A percentile compares a stretch with the other conserved stretches of the same genome.
phyloP scores from a whole-genome alignment of 2,797 vertebrate genomes.

The Danio jaintianensis region DNA sequence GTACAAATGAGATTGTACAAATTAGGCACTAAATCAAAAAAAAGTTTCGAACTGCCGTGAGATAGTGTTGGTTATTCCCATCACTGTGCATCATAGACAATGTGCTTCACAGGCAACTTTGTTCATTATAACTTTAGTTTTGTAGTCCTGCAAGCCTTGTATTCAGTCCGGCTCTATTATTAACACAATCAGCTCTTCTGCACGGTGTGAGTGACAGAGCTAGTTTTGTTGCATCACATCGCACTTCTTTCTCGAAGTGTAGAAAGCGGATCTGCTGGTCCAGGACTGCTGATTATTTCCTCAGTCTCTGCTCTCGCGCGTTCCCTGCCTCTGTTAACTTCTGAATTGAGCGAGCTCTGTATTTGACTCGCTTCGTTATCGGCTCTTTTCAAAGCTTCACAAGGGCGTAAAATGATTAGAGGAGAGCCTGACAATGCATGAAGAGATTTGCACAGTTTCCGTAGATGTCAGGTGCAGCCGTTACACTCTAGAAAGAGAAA shows the following conservation, averaged over 20 bases:
- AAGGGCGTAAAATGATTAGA: slow-evolving; percentile 80
- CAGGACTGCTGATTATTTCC: slow-evolving; percentile 32
- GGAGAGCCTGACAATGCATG: slow-evolving; percentile 79
- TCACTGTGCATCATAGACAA: too few relatives aligned
- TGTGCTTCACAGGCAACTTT: background rate
- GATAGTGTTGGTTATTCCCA: too few relatives aligned
- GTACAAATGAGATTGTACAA: too few relatives aligned
- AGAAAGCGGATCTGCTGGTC: slow-evolving; percentile 16
- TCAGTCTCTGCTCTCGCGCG: slow-evolving; percentile 41
- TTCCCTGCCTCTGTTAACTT: slow-evolving; percentile 69
- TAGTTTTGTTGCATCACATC: background rate
- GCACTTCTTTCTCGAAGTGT: background rate
- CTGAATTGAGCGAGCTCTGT: slow-evolving; percentile 65
- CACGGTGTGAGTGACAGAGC: background rate
- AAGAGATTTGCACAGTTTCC: slow-evolving; percentile 74
- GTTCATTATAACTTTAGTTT: background rate
- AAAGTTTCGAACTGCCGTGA: too few relatives aligned
- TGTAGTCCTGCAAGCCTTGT: background rate
- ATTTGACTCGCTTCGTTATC: slow-evolving; percentile 80
- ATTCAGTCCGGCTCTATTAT: background rate
- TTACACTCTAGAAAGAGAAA: slow-evolving; percentile 71
- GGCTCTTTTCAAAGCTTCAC: slow-evolving; percentile 75
- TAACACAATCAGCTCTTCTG: background rate
- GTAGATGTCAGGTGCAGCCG: slow-evolving; percentile 74
- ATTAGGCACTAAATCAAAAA: too few relatives aligned